Evolutionary conservation across 2,888 invertebrate species (phyloP).

Genomic region (Trisateles emortualis): DNA sequence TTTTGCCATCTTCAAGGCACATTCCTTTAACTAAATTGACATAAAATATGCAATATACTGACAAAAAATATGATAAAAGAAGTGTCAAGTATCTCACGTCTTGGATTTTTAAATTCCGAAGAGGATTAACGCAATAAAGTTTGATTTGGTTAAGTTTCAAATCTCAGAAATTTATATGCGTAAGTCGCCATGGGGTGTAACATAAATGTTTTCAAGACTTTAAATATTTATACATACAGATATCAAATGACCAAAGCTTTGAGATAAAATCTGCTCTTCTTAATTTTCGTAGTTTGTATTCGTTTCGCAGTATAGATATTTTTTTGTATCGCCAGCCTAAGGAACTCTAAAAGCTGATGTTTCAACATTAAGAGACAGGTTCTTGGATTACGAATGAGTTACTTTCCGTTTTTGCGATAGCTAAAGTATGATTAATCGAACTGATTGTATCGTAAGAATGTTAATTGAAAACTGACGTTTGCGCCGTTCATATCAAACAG

Average conservation of each 20-base stretch:
- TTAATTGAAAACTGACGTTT: constrained; percentile 65
- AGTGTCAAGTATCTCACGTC: constrained; percentile 44
- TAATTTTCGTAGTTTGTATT: constrained; percentile 16
- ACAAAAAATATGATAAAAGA: constrained; percentile 29
- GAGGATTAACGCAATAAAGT: constrained; percentile 58
- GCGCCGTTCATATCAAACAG: constrained; percentile 32
- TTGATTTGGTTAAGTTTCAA: constrained; percentile 45
- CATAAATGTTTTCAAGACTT: constrained; percentile 14
- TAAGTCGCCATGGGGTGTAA: constrained; percentile 37
- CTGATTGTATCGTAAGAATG: constrained; percentile 61
- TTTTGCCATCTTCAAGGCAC: constrained; percentile 12
- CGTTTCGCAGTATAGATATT: constrained; percentile 26
- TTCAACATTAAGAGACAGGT: constrained; percentile 54
- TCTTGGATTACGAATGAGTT: constrained; percentile 53
- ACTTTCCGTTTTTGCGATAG: constrained; percentile 66
- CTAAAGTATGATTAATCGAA: constrained; percentile 66
- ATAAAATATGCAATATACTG: constrained; percentile 20
- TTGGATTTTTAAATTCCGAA: constrained; percentile 63
- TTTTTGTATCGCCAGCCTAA: constrained; percentile 30
- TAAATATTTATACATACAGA: constrained; percentile 20
- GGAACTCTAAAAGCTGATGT: constrained; percentile 40
- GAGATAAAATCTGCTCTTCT: constrained; percentile 27
- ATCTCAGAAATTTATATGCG: constrained; percentile 44
- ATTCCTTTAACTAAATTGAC: constrained; percentile 17
- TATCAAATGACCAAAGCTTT: constrained; percentile 23